A percentile compares a stretch with the other conserved stretches of the same genome.
phyloP scores from a whole-genome alignment of 2,113 vertebrate genomes.

The Scalopus aquaticus region DNA sequence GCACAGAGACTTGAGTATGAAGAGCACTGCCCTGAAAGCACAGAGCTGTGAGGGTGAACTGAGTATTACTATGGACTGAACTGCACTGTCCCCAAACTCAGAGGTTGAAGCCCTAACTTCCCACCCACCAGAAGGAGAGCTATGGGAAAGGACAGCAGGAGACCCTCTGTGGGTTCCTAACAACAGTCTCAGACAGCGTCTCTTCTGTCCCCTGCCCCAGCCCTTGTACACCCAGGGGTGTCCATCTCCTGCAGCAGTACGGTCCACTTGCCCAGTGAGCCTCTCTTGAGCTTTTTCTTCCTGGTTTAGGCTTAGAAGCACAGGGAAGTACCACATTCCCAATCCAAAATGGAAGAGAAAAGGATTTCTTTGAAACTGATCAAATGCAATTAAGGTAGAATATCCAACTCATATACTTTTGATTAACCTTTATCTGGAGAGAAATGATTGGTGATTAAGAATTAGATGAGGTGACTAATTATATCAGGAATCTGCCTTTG shows the following conservation, averaged over 20 bases:
- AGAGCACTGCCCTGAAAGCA: neutral
- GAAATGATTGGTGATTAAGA: constrained; percentile 85
- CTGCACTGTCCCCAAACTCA: neutral
- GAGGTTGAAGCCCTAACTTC: neutral
- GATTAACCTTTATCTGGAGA: constrained; percentile 87
- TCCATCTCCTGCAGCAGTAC: too few species aligned
- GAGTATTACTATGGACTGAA: neutral
- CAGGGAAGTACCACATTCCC: neutral
- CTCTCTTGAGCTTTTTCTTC: neutral
- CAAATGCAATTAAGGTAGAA: constrained; percentile 76
- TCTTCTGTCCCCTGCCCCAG: neutral
- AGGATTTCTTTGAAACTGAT: constrained; percentile 66
- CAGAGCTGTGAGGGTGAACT: neutral
- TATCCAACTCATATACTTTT: constrained; percentile 82
- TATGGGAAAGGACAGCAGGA: neutral
- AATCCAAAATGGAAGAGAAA: constrained; percentile 24
- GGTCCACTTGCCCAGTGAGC: neutral
- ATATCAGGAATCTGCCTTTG: constrained; percentile 81
- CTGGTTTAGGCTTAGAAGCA: constrained; percentile 26
- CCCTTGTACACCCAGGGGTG: neutral
- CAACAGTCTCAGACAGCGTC: too few species aligned
- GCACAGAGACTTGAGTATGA: neutral
- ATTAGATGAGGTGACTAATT: constrained; percentile 87
- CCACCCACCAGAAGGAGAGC: neutral
- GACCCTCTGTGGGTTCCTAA: neutral